Conservation (phyloP, 2,113 vertebrate species). For the Ranitomeya variabilis region DNA sequence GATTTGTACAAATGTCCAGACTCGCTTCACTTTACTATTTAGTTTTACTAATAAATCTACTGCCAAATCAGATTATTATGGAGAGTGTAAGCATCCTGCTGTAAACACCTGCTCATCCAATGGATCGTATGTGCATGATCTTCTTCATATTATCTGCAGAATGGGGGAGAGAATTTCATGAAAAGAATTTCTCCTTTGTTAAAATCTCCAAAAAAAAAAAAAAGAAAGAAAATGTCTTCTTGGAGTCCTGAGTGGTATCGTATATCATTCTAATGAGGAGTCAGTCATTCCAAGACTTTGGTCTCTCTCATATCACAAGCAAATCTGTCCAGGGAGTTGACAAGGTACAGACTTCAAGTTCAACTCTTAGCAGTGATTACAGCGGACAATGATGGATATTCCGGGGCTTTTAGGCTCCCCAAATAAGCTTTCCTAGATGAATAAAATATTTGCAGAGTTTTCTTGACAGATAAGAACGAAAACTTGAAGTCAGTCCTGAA, state of each 20-base stretch:
- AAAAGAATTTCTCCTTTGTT: background rate
- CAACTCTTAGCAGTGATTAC: constrained; percentile 65
- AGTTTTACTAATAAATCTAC: background rate
- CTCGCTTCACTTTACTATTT: background rate
- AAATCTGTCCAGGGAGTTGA: constrained; percentile 60
- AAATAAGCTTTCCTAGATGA: constrained; percentile 59
- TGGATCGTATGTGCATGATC: background rate
- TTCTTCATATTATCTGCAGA: background rate
- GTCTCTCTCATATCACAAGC: constrained; percentile 64
- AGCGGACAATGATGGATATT: constrained; percentile 69
- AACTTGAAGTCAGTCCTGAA: constrained; percentile 64
- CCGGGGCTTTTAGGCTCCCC: constrained; percentile 60
- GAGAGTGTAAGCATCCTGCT: background rate
- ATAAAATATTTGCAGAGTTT: constrained; percentile 27
- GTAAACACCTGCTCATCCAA: background rate
- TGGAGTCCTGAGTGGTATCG: constrained; percentile 65
- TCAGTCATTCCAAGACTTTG: constrained; percentile 66
- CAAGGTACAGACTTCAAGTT: constrained; percentile 63
- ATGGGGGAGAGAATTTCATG: background rate
- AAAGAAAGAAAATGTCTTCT: constrained; percentile 53
- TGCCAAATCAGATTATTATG: background rate
- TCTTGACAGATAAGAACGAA: constrained; percentile 36
- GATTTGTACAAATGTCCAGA: background rate
- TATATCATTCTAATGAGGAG: constrained; percentile 72
- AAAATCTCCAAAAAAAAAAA: background rate